Evolutionary conservation across 2,113 vertebrate genomes (phyloP), one percentile per base, ranked within the genome.

Genomic region (Telmatochromis bifrenatus): DNA sequence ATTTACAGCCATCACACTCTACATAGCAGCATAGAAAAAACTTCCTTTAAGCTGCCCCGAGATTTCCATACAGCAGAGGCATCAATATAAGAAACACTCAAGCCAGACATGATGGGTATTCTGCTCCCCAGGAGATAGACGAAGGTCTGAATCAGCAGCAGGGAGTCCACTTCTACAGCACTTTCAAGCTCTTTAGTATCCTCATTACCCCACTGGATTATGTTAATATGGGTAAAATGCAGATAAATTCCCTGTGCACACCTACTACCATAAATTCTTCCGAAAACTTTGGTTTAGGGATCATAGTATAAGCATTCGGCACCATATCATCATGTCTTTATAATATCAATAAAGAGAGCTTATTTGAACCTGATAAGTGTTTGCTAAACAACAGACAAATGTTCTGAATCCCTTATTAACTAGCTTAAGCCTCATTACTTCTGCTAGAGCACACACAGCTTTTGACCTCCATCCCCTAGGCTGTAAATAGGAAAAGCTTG

Each of bases 351-450:
- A 79, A 51, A 87, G 23, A n/a, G 4, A n/a, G n/a, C 12, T 51
- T 65, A 21, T n/a, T 82, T 55, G 37, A 89, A 84, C 37, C 28
- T 33, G 53, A 28, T 84, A 82, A 84, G 65, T 80, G 68, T 31
- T 80, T 37, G 7, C 73, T 53, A 91, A 80, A 87, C 65, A 79
- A n/a, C 33, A 88, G 42, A 82, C 45, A 81, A 91, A 81, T 84
- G 55, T 45, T 82, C 62, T 47, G 15, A n/a, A 86, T 88, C 81
- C 87, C 55, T 9, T n/a, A 89, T 82, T 82, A 84, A 84, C 79
- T 39, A 86, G 62, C 79, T 90, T 89, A 91, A 92, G 90, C 83
- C 54, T 91, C 84, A 88, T 92, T 94, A 88, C 65, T 88, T 86
- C 51, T 75, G 58, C 58, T 86, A 45, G 28, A 84, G 47, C 58